phyloP scores from a whole-genome alignment of 2,888 invertebrate species.

The Drosophila setosimentum region DNA sequence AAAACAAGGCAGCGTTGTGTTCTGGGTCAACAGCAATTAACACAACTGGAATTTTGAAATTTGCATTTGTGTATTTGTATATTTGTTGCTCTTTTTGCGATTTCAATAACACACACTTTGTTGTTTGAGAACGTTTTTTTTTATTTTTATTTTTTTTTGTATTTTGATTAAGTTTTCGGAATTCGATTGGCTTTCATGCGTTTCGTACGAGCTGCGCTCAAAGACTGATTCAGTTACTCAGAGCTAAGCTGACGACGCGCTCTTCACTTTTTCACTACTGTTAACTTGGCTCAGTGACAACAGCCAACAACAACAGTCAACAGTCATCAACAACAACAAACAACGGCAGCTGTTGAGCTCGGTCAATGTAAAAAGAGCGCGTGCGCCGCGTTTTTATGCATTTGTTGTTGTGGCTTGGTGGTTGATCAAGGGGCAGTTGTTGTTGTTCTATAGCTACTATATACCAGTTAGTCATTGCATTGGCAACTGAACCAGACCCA shows the following conservation, averaged over 20 bases:
- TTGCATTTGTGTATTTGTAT: background rate
- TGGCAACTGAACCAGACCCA: constrained; percentile 38
- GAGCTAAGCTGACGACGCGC: constrained; percentile 23
- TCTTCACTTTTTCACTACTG: constrained; percentile 41
- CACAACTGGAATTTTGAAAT: constrained; percentile 18
- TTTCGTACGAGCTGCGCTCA: constrained; percentile 71
- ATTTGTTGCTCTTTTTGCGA: constrained; percentile 10
- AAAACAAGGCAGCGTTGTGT: background rate
- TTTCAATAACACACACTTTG: constrained; percentile 26
- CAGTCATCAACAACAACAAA: constrained; percentile 6
- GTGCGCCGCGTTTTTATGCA: constrained; percentile 71
- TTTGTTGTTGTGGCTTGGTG: constrained; percentile 24
- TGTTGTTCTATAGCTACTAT: constrained; percentile 24
- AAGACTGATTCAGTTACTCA: constrained; percentile 77
- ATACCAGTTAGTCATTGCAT: constrained; percentile 56
- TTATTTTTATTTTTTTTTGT: background rate
- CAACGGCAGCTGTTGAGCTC: constrained; percentile 58
- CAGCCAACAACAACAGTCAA: constrained; percentile 10
- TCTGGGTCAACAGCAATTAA: constrained; percentile 23
- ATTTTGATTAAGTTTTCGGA: background rate
- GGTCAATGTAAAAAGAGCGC: constrained; percentile 60
- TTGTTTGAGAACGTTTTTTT: constrained; percentile 20
- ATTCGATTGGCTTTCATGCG: constrained; percentile 37
- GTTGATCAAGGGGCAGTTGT: constrained; percentile 7
- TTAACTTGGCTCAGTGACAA: constrained; percentile 68